Evolutionary conservation across 2,888 invertebrate genomes (phyloP).

Genomic region (Spilarctia lutea): DNA sequence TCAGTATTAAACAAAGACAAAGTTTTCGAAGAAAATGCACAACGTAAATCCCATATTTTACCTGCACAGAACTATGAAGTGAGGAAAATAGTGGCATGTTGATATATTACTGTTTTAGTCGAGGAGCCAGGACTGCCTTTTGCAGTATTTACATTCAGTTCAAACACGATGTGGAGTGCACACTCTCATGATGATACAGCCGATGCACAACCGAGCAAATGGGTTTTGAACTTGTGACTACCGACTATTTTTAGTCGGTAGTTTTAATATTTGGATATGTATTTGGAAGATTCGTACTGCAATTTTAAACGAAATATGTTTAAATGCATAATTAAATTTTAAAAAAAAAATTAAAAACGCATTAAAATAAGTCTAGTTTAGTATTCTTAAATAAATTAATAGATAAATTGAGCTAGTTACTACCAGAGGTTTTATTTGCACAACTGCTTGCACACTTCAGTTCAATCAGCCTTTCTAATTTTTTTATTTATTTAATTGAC

Average conservation of each 20-base stretch:
- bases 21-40: background rate
- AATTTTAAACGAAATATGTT: too few species aligned
- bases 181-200: background rate
- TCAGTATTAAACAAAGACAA: background rate
- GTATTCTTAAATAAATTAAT: too few species aligned
- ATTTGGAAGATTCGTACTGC: too few species aligned
- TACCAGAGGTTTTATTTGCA: too few species aligned
- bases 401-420: too few species aligned
- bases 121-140: slow-evolving; percentile 9
- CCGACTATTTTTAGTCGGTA: background rate
- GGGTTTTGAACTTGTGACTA: background rate
- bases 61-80: background rate
- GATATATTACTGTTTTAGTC: slow-evolving; percentile 18
- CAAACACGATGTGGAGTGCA: slow-evolving; percentile 12
- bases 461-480: too few species aligned
- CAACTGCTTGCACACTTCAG: too few species aligned
- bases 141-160: slow-evolving; percentile 17
- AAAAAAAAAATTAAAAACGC: too few species aligned
- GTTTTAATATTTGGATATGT: background rate
- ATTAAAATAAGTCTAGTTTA: too few species aligned
- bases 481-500: too few species aligned
- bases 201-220: background rate
- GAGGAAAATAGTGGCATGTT: slow-evolving; percentile 9
- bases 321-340: too few species aligned
- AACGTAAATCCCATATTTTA: slow-evolving; percentile 10